Evolutionary conservation across 2,888 invertebrate species (phyloP), one percentile per base, ranked within the genome.

Genomic region (Magallana nippona): DNA sequence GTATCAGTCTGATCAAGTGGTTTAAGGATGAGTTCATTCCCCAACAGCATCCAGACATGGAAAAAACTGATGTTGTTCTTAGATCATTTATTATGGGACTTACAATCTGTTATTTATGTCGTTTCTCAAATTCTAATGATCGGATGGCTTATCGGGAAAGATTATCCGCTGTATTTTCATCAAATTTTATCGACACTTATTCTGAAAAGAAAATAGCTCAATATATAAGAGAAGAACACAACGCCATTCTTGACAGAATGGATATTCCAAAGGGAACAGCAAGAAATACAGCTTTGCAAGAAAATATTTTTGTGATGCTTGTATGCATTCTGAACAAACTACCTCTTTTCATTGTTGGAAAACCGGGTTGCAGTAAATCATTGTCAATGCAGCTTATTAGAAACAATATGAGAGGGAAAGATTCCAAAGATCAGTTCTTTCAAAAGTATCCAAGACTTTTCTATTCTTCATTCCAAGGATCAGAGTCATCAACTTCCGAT

Each of bases 341-440:
- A 55, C 91, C 91, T 17, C 84, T 91, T 11, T 91, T 91, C 83
- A 82, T 91, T 2, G 90, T 91, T 57, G 91, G 91, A 13, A 90
- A 91, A 83, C 91, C 91, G 10, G 91, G 91, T 0, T 91, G 90
- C 81, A 90, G 90, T 82, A 91, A 91, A 71, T 91, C 91, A 17
- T 77, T 91, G 19, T 89, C 91, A 58, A 87, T 91, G 85, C 90
- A 90, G 78, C 77, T 90, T 2, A 88, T 91, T 2, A 85, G 87
- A 83, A 90, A 87, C 58, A 91, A 90, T 79, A 79, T 91, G 22
- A 80, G 90, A 56, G 91, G 91, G 17, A 87, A 87, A 83, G 90
- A 90, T 82, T 90, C 91, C 0, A 87, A 86, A 82, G 86, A 91
- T 86, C 78, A 71, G 5, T 89, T 89, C 22, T 89, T 91, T 62